Evolutionary conservation across 2,888 invertebrate genomes (phyloP).

Genomic region (Chouioia cunea): DNA sequence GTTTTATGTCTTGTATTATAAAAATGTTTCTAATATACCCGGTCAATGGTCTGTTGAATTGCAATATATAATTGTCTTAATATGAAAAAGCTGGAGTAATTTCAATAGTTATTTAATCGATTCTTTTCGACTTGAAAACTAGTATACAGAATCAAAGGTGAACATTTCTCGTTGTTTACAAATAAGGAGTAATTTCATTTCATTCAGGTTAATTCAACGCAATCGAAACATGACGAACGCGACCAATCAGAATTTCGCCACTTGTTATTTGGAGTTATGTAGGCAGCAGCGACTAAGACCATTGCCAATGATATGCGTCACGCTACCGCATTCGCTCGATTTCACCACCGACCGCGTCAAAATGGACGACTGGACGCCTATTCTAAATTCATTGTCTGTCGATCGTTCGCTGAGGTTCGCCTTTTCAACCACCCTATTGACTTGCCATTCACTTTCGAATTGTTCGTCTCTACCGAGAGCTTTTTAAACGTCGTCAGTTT

Average conservation of each 20-base stretch:
- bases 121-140: too few relatives aligned
- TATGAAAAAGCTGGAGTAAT: too few relatives aligned
- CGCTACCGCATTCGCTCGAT: constrained; percentile 71
- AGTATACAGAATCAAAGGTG: too few relatives aligned
- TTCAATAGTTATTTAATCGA: too few relatives aligned
- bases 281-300: constrained; percentile 60
- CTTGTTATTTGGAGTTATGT: constrained; percentile 65
- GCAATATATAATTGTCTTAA: too few relatives aligned
- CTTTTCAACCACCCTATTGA: not conserved
- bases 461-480: not conserved
- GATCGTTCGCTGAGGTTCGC: constrained; percentile 75
- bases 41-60: too few relatives aligned
- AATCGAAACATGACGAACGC: constrained; percentile 20
- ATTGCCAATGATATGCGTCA: constrained; percentile 62
- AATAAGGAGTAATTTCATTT: too few relatives aligned
- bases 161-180: too few relatives aligned
- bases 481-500: not conserved
- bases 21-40: too few relatives aligned
- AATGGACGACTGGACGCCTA: constrained; percentile 82
- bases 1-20: too few relatives aligned
- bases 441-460: not conserved
- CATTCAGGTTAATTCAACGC: not conserved
- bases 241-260: constrained; percentile 57
- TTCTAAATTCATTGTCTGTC: constrained; percentile 78
- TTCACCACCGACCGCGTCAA: constrained; percentile 82